Percentiles rank a stretch among this genome's conserved stretches.
Evolutionary conservation across 1,140 invertebrate genomes (phyloP).

Genomic region (Hestina assimilis): DNA sequence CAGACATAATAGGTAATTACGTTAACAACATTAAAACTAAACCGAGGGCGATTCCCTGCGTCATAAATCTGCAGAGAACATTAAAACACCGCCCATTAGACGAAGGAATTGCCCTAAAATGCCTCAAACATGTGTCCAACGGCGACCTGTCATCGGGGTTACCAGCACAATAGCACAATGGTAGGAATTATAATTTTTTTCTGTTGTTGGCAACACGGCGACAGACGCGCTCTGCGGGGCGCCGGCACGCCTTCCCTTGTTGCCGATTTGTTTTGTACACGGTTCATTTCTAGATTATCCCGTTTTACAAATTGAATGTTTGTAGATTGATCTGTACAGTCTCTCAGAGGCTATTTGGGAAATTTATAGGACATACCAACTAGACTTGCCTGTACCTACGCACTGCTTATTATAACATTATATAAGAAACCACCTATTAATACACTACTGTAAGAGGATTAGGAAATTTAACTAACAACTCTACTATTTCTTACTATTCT

Average conservation of each 20-base stretch:
- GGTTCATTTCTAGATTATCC: constrained; percentile 51
- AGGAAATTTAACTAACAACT: too few species aligned
- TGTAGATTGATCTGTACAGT: not conserved
- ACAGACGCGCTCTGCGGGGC: constrained; percentile 69
- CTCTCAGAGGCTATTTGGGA: not conserved
- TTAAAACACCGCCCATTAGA: constrained; percentile 71
- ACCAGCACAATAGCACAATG: constrained; percentile 63
- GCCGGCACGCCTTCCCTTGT: constrained; percentile 62
- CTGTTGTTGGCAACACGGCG: constrained; percentile 64
- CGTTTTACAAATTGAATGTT: not conserved
- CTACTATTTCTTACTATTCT: too few species aligned
- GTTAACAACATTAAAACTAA: constrained; percentile 47
- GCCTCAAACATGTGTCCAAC: constrained; percentile 72
- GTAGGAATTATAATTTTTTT: constrained; percentile 68
- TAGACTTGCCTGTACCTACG: too few species aligned
- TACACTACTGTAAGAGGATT: too few species aligned
- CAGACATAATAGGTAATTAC: constrained; percentile 15
- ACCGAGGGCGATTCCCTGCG: constrained; percentile 41
- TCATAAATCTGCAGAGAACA: constrained; percentile 64
- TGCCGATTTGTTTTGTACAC: constrained; percentile 68
- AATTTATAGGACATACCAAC: not conserved
- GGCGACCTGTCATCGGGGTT: constrained; percentile 73
- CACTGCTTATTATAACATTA: too few species aligned
- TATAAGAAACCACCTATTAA: too few species aligned
- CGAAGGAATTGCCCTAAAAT: constrained; percentile 71